Base-by-base conservation (phyloP, 2,888 invertebrate genomes). In the Agrotis segetum region DNA sequence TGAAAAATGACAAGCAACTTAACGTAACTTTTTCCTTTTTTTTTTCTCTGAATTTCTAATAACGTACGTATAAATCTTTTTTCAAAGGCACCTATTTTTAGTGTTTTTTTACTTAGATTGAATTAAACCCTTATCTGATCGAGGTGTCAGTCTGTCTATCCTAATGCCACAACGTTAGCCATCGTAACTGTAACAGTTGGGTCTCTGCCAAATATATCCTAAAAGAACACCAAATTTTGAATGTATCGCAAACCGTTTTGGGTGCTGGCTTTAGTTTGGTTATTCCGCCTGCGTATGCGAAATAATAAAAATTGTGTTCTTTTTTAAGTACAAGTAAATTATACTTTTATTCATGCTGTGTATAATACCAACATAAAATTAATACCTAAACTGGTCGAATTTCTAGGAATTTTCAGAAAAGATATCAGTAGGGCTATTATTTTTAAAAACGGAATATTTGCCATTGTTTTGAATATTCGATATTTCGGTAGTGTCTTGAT, bases 141-240 rank as follows among this genome's bases (percentile, higher is more conserved):
- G 34, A 40, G 50, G 52, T 79, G 64, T 69, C 74, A 67, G 61
- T 55, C 58, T 66, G 67, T 53, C 60, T 67, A 46, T 60, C 46
- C 64, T 67, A 52, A 65, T 69, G 61, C 44, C 59, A 77, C 50
- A 71, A 66, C 6, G 46, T 62, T 59, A 65, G 58, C 46, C 19
- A 56, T 80, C 21, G 71, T 71, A 60, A 74, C 19, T 61, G 67
- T 75, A 60, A 74, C 19, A 64, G 67, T 75, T 79, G 80, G 80
- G 46, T 40, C 67, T 64, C 19, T 14, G 80, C 79, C 83, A 81
- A 81, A 71, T 55, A 7, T 44, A 61, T 44, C 55, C 53, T 68
- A 56, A 69, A 63, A 67, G 56, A 81, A 65, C 66, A 71, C 69
- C 67, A 74, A 50, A 75, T 80, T 75, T 75, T 47, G 24, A 80